Evolutionary conservation across 2,113 vertebrate genomes (phyloP).

Genomic region (Leucosticte australis): DNA sequence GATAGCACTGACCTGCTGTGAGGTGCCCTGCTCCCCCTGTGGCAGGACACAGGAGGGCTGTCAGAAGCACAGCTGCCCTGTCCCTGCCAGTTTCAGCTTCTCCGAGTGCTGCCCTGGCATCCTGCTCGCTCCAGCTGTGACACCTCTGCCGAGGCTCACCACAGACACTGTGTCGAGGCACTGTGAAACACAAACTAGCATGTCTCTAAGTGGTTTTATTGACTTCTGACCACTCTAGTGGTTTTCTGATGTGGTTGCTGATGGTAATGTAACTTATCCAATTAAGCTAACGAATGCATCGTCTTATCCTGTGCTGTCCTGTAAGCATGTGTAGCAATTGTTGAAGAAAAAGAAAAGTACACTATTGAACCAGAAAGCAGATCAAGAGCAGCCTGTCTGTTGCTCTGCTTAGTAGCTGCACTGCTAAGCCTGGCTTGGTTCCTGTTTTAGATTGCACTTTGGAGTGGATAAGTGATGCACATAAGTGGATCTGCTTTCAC

Average conservation of each 20-base stretch:
- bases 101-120: accelerated
- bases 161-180: accelerated
- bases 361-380: neutral
- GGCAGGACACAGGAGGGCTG: neutral
- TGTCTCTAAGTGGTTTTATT: neutral
- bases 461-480: neutral
- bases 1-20: neutral
- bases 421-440: neutral
- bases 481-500: neutral
- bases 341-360: neutral
- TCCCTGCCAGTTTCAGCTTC: neutral
- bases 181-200: neutral
- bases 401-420: neutral
- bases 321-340: neutral
- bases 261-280: neutral
- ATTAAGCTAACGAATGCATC: neutral
- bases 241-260: neutral
- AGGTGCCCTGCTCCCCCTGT: neutral
- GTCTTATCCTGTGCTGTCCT: neutral
- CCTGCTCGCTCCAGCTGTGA: neutral
- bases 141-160: neutral
- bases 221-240: neutral
- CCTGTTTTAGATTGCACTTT: neutral
- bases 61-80: neutral
- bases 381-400: neutral